Conservation (phyloP, 2,888 invertebrate genomes). For the Mythimna lalbum region DNA sequence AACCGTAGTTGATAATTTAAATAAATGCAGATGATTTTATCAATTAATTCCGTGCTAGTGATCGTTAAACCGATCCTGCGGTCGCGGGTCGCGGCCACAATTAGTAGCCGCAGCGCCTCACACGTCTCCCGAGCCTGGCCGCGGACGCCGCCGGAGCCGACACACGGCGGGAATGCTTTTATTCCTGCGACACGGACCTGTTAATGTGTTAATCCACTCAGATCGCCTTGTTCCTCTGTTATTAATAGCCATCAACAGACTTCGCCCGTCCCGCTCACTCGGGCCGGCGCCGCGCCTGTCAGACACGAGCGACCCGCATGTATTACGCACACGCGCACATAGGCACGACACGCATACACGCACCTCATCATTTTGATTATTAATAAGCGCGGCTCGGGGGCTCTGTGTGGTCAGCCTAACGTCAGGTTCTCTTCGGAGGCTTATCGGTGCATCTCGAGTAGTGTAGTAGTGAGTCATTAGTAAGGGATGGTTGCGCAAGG, state of each 20-base stretch:
- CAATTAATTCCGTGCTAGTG: background rate
- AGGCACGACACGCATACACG: conserved; percentile 16
- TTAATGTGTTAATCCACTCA: conserved; percentile 90
- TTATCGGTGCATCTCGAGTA: conserved; percentile 68
- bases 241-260: conserved; percentile 85
- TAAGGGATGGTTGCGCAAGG: conserved; percentile 70
- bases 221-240: conserved; percentile 83
- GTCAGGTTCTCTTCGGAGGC: conserved; percentile 43
- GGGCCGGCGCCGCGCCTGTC: conserved; percentile 39
- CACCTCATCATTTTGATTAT: conserved; percentile 58
- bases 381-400: conserved; percentile 52
- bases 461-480: conserved; percentile 69
- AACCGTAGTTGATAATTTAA: too few species aligned
- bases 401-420: conserved; percentile 50
- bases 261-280: conserved; percentile 68
- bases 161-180: conserved; percentile 86
- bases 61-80: conserved; percentile 25
- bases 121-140: background rate
- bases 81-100: conserved; percentile 29
- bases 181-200: conserved; percentile 80
- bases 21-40: background rate
- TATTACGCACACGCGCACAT: conserved; percentile 14
- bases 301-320: conserved; percentile 46
- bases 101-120: background rate
- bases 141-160: conserved; percentile 43